Evolutionary conservation across 1,140 invertebrate genomes (phyloP), one percentile per base, ranked within the genome.

Genomic region (Lordiphosa collinella): DNA sequence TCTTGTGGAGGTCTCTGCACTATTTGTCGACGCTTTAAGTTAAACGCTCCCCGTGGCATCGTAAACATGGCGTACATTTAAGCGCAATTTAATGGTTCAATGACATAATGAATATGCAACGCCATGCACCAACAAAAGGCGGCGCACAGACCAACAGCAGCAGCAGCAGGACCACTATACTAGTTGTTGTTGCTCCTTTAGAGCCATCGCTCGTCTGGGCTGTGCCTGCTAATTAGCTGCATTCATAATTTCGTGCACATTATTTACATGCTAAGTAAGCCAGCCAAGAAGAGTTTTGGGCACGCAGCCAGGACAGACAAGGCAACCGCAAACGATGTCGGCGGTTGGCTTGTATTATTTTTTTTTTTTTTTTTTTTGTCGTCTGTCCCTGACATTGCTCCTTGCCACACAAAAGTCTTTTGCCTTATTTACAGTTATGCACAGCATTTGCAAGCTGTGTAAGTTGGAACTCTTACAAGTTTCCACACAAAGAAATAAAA

Each of bases 241-340:
- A 84, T 84, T 84, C 79, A 84, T 84, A 84, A 84, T 84, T 84
- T 71, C 55, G 64, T 69, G 78, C 68, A 84, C 78, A 84, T 84
- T 84, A 84, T 84, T 84, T 84, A 84, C 78, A 84, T 84, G 68
- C 72, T 84, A 84, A 84, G 78, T 62, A 71, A 35, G 61, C 43
- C 50, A 38, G 49, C 47, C 50, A 48, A 44, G 41, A 44, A 25
- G 25, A 29, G 25, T 29, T 44, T 44, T 44, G 41, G 32, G 41
- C 31, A 53, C 11, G 38, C 36, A 53, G 43, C 38, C 64, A 54
- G 64, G 35, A 53, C 44, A 55, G 55, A 63, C 32, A 43, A 41
- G 25, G 48, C 38, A 47, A 32, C 25, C 11, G 7, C 32, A 34
- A 11, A 8, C 12, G 38, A 54, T 11, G 54, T 36, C 22, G 57